A percentile compares a stretch with the other conserved stretches of the same genome.
Evolutionary conservation across 2,888 invertebrate genomes (phyloP).

Genomic region (Calliphora vomitoria): DNA sequence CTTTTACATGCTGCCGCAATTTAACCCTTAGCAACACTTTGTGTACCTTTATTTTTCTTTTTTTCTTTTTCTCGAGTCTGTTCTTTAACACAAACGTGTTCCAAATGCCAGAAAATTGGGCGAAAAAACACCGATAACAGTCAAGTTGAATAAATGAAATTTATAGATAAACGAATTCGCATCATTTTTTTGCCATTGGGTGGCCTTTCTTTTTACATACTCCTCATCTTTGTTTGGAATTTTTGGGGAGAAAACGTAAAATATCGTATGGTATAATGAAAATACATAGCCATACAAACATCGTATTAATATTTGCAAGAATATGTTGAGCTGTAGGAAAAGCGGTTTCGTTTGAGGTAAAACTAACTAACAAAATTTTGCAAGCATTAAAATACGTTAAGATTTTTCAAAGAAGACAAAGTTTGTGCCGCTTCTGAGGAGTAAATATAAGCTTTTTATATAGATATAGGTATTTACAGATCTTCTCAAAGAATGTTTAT

Average conservation of each 20-base stretch:
- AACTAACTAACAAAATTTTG: no score
- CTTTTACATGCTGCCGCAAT: slow-evolving; percentile 14
- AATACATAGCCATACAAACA: neutral
- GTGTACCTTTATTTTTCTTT: neutral
- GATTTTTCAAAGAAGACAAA: no score
- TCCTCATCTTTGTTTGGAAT: neutral
- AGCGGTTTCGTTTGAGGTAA: neutral
- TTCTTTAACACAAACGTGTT: neutral
- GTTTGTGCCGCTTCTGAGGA: no score
- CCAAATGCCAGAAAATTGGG: slow-evolving; percentile 1
- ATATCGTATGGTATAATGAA: neutral
- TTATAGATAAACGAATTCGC: slow-evolving; percentile 8
- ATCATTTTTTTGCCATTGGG: neutral
- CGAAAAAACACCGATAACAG: neutral
- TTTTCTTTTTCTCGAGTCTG: neutral
- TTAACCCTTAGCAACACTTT: slow-evolving; percentile 53
- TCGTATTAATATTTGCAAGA: neutral
- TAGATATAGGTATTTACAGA: no score
- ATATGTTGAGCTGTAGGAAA: neutral
- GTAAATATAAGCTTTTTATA: no score
- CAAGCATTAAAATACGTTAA: no score
- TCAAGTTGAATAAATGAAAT: slow-evolving; percentile 24
- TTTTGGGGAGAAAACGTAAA: neutral
- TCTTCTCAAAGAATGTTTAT: no score
- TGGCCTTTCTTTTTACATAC: neutral